Percentiles rank a stretch among this genome's conserved stretches.
phyloP scores from a whole-genome alignment of 2,888 invertebrate genomes.

The Drosophila peninsularis region DNA sequence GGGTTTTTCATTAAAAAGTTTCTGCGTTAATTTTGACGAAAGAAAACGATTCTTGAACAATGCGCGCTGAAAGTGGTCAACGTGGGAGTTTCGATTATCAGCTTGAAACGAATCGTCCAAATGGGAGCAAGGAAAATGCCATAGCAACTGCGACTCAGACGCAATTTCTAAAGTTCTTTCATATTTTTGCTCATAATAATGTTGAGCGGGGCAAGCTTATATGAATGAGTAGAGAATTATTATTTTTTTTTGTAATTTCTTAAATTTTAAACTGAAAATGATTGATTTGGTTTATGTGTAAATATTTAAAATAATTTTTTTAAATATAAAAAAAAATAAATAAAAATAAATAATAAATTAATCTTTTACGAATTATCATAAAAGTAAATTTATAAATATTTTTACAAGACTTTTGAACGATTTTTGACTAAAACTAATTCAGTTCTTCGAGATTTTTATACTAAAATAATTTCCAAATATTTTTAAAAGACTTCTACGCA shows the following conservation, averaged over 20 bases:
- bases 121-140: slow-evolving; percentile 20
- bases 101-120: slow-evolving; percentile 27
- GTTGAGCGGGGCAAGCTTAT: background rate
- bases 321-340: too few species aligned
- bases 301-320: too few species aligned
- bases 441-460: too few species aligned
- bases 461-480: too few species aligned
- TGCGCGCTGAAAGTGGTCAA: slow-evolving; percentile 48
- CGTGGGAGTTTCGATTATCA: slow-evolving; percentile 59
- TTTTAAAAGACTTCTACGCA: too few species aligned
- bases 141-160: slow-evolving; percentile 3
- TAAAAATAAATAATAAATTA: too few species aligned
- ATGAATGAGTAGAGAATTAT: background rate
- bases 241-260: background rate
- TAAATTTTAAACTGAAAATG: background rate
- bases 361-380: too few species aligned
- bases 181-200: background rate
- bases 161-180: slow-evolving; percentile 30
- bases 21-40: slow-evolving; percentile 76
- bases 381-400: too few species aligned
- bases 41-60: slow-evolving; percentile 63
- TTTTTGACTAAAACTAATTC: too few species aligned
- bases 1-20: slow-evolving; percentile 81
- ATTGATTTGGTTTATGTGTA: too few species aligned
- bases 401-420: too few species aligned